phyloP scores from a whole-genome alignment of 2,888 invertebrate genomes.

The Oscheius sp. region DNA sequence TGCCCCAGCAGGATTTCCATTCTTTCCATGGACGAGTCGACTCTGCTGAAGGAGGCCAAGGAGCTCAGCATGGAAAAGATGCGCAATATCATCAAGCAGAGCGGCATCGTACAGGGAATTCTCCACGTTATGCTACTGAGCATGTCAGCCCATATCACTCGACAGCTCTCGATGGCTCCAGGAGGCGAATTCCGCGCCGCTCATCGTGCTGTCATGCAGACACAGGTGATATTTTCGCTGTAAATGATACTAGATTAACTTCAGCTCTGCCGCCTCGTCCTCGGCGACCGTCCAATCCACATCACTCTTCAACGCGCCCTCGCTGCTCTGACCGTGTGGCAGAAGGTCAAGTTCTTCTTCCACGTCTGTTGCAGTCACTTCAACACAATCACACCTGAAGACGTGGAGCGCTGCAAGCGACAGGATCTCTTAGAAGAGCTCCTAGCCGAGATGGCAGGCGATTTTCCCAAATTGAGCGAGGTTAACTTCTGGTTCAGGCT shows the following conservation, averaged over 20 bases:
- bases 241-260: background rate
- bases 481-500: background rate
- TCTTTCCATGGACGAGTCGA: conserved; percentile 89
- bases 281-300: conserved; percentile 89
- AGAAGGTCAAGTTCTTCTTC: conserved; percentile 82
- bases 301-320: conserved; percentile 91
- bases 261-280: conserved; percentile 84
- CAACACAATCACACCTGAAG: conserved; percentile 57
- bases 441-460: conserved; percentile 89
- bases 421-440: conserved; percentile 83
- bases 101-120: conserved; percentile 86
- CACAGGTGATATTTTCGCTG: conserved; percentile 73
- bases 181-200: conserved; percentile 97
- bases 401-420: conserved; percentile 90
- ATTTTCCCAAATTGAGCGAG: conserved; percentile 87
- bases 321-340: conserved; percentile 87
- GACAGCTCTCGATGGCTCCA: conserved; percentile 95
- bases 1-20: conserved; percentile 90
- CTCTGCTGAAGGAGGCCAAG: conserved; percentile 88
- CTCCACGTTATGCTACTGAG: conserved; percentile 86
- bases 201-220: conserved; percentile 77
- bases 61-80: conserved; percentile 84
- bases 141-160: conserved; percentile 89
- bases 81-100: conserved; percentile 82
- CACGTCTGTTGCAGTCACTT: conserved; percentile 78